Evolutionary conservation across 2,888 invertebrate species (phyloP).

Genomic region (Doris montereyensis): DNA sequence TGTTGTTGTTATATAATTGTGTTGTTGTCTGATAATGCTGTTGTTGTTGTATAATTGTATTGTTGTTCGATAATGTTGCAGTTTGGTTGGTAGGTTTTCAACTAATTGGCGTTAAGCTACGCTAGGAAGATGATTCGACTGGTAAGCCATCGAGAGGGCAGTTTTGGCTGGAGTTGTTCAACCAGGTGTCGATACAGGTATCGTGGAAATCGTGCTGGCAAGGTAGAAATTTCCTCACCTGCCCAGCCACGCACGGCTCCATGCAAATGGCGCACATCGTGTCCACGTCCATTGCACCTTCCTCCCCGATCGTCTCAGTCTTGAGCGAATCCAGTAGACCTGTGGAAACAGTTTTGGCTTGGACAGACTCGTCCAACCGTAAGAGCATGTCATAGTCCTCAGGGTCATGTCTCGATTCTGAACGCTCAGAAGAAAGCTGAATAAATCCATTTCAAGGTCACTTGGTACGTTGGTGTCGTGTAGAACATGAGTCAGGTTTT

Average conservation of each 20-base stretch:
- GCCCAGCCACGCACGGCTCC: slow-evolving; percentile 62
- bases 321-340: slow-evolving; percentile 52
- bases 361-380: slow-evolving; percentile 66
- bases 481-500: slow-evolving; percentile 56
- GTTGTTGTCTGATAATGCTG: too few relatives aligned
- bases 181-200: slow-evolving; percentile 69
- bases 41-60: too few relatives aligned
- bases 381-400: slow-evolving; percentile 70
- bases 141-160: slow-evolving; percentile 70
- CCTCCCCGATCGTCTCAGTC: slow-evolving; percentile 54
- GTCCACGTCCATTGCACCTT: slow-evolving; percentile 44
- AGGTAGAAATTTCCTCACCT: slow-evolving; percentile 64
- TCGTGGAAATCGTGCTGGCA: slow-evolving; percentile 68
- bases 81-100: too few relatives aligned
- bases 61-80: too few relatives aligned
- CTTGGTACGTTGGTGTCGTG: slow-evolving; percentile 50
- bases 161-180: slow-evolving; percentile 65
- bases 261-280: slow-evolving; percentile 67
- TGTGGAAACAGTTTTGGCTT: slow-evolving; percentile 63
- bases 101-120: too few relatives aligned
- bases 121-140: too few relatives aligned
- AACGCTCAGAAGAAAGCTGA: slow-evolving; percentile 60
- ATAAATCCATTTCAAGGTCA: slow-evolving; percentile 50
- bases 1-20: too few relatives aligned
- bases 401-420: slow-evolving; percentile 71